A percentile compares a stretch with the other conserved stretches of the same genome.
Evolutionary conservation across 2,797 vertebrate genomes (phyloP).

Genomic region (Pagetopsis macropterus): DNA sequence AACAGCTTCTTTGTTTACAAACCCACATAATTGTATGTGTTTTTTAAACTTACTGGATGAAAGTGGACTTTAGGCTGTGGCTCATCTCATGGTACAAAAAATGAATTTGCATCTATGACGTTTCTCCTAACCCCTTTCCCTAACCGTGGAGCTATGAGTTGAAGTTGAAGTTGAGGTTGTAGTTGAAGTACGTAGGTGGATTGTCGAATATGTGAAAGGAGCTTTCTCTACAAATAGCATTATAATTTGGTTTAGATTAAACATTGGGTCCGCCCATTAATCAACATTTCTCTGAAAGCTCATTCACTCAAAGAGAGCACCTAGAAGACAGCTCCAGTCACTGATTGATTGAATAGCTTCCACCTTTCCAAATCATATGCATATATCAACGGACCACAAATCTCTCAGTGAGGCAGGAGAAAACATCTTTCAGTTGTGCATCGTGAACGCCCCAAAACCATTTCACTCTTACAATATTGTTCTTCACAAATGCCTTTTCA

Average conservation of each 20-base stretch:
- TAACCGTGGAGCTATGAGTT: not conserved
- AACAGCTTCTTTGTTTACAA: slow-evolving; percentile 9
- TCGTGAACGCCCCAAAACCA: not conserved
- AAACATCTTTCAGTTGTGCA: not conserved
- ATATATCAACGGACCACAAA: slow-evolving; percentile 13
- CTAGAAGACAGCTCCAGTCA: not conserved
- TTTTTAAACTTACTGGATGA: slow-evolving; percentile 7
- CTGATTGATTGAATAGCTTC: slow-evolving; percentile 45
- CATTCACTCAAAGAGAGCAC: slow-evolving; percentile 20
- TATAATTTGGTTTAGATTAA: slow-evolving; percentile 40
- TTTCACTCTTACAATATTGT: slow-evolving; percentile 8
- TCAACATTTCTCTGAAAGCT: slow-evolving; percentile 18
- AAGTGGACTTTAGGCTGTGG: not conserved
- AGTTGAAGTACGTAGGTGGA: not conserved
- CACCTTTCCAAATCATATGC: slow-evolving; percentile 12
- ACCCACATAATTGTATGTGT: slow-evolving; percentile 9
- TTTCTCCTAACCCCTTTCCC: not conserved
- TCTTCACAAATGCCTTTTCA: not conserved
- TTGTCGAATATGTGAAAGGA: slow-evolving; percentile 14
- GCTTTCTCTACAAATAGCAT: slow-evolving; percentile 24
- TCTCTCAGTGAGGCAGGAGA: not conserved
- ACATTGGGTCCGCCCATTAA: slow-evolving; percentile 10
- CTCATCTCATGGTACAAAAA: not conserved
- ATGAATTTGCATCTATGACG: not conserved
- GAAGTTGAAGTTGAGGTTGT: slow-evolving; percentile 11